Conservation (phyloP, 2,797 vertebrate species). For the Cirrhinus molitorella region DNA sequence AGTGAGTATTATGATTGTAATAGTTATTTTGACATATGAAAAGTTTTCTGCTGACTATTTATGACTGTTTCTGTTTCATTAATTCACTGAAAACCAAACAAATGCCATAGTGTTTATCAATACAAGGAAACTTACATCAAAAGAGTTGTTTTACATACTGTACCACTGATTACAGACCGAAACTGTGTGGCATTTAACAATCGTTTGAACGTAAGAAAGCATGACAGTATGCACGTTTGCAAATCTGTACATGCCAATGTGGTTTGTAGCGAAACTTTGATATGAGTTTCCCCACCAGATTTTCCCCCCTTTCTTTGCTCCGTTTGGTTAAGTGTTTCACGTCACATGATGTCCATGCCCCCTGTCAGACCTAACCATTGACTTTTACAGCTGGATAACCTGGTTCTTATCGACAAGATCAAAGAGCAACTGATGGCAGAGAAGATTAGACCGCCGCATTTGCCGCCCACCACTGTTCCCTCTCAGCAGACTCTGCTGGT, state of each 20-base stretch:
- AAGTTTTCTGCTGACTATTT: background rate
- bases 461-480: conserved; percentile 90
- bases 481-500: conserved; percentile 94
- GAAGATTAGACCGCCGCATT: conserved; percentile 95
- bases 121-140: no score
- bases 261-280: conserved; percentile 7
- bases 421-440: conserved; percentile 99
- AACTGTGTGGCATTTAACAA: background rate
- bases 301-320: conserved; percentile 1
- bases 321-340: conserved; percentile 3
- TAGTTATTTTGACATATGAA: background rate
- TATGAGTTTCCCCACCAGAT: background rate
- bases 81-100: background rate
- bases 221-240: background rate
- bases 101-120: background rate
- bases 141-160: background rate
- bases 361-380: conserved; percentile 74
- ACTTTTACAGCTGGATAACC: conserved; percentile 93
- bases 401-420: conserved; percentile 99
- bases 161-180: background rate
- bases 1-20: conserved; percentile 74
- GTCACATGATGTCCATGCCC: conserved; percentile 24
- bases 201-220: background rate
- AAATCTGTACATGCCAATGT: background rate
- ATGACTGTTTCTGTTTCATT: background rate